phyloP scores from a whole-genome alignment of 2,888 invertebrate species.

The Drosophila subquinaria region DNA sequence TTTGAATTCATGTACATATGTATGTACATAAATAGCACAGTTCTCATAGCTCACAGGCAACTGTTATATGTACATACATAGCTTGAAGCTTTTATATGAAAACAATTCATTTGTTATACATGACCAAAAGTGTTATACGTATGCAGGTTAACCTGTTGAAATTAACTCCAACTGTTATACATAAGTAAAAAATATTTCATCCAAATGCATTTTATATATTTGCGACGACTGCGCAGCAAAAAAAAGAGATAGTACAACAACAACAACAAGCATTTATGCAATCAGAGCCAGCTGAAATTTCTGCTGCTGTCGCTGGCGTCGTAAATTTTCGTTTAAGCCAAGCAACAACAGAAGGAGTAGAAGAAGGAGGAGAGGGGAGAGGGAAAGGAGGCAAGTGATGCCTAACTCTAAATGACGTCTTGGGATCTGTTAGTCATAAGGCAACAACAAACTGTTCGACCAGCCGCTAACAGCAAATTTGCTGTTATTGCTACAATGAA shows the following conservation, averaged over 20 bases:
- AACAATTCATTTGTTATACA: background rate
- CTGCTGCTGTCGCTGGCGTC: constrained; percentile 10
- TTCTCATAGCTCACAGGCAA: no score
- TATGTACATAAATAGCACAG: no score
- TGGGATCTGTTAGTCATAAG: constrained; percentile 43
- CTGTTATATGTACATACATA: no score
- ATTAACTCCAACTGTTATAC: background rate
- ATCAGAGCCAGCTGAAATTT: constrained; percentile 26
- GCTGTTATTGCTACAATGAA: no score
- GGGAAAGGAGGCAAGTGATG: constrained; percentile 4
- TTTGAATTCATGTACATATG: no score
- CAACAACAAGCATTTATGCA: constrained; percentile 29
- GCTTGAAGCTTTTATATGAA: no score
- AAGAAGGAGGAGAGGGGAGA: background rate
- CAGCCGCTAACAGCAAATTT: constrained; percentile 30
- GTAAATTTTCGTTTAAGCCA: constrained; percentile 24
- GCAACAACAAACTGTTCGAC: constrained; percentile 22
- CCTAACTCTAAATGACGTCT: constrained; percentile 38
- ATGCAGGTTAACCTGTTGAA: background rate
- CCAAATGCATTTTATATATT: constrained; percentile 5
- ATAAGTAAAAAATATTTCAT: background rate
- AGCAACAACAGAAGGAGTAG: constrained; percentile 30
- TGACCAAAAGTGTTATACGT: background rate
- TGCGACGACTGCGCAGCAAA: constrained; percentile 31
- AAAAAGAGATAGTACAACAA: constrained; percentile 16